A percentile compares a stretch with the other conserved stretches of the same genome.
Conservation (phyloP, 2,888 invertebrate genomes). For the Pammene fasciana region DNA sequence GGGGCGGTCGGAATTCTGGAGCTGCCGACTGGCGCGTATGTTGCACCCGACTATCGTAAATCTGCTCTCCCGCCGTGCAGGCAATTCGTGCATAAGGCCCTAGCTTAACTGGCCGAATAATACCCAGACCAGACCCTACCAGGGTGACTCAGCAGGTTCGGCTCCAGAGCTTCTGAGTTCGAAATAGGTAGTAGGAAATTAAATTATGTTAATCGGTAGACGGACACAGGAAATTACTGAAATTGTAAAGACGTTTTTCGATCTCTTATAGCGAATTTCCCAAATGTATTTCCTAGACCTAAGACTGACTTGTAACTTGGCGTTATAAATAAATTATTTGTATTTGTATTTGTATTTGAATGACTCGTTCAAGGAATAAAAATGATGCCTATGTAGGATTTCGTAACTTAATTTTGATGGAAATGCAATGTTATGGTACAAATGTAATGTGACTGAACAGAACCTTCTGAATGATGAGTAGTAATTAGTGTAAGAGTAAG, state of each 20-base stretch:
- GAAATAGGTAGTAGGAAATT: slow-evolving; percentile 17
- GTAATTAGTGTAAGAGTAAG: too few relatives aligned
- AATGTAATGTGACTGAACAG: too few relatives aligned
- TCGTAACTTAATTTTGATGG: too few relatives aligned
- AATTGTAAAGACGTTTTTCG: background rate
- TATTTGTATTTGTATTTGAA: too few relatives aligned
- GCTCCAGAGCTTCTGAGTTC: slow-evolving; percentile 16
- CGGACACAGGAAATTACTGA: slow-evolving; percentile 10
- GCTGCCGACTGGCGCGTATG: slow-evolving; percentile 16
- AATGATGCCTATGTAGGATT: too few relatives aligned
- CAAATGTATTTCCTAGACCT: too few relatives aligned
- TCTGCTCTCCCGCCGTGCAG: background rate
- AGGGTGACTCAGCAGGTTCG: slow-evolving; percentile 18
- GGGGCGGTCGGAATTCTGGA: slow-evolving; percentile 40
- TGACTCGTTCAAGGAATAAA: background rate
- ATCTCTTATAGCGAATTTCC: too few relatives aligned
- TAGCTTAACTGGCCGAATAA: background rate
- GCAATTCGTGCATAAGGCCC: background rate
- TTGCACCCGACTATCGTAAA: background rate
- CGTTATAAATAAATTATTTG: too few relatives aligned
- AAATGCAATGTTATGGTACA: too few relatives aligned
- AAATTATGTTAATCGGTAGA: slow-evolving; percentile 16
- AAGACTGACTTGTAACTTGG: too few relatives aligned
- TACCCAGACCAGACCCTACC: background rate
- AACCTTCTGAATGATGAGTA: too few relatives aligned